Evolutionary conservation across 2,113 vertebrate species (phyloP).

Genomic region (Brachyistius frenatus): DNA sequence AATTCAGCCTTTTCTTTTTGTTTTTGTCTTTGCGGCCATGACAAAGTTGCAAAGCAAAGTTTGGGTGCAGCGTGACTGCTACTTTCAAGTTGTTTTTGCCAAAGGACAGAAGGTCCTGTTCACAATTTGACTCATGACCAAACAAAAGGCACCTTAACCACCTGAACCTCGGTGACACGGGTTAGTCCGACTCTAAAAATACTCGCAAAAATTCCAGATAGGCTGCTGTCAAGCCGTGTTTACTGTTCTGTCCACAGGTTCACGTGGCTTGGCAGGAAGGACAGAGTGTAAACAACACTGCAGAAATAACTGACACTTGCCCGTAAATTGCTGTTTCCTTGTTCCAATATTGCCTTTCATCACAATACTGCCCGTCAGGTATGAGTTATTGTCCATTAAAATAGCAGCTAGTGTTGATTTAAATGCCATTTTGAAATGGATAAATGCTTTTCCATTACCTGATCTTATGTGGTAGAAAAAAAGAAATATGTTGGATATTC

Average conservation of each 20-base stretch:
- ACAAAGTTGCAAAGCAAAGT: not conserved
- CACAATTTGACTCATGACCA: constrained; percentile 24
- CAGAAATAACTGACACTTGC: constrained; percentile 19
- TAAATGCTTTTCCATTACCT: not conserved
- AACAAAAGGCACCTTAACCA: constrained; percentile 58
- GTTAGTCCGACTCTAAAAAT: constrained; percentile 62
- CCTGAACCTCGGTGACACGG: constrained; percentile 43
- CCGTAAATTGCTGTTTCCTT: not conserved
- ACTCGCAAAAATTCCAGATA: constrained; percentile 58
- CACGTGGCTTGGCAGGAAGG: constrained; percentile 36
- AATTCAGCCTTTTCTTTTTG: too few species aligned
- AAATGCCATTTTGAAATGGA: not conserved
- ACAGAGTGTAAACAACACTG: constrained; percentile 1
- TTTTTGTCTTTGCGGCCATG: not conserved
- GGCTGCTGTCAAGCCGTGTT: constrained; percentile 55
- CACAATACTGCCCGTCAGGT: not conserved
- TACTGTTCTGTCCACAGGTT: constrained; percentile 44
- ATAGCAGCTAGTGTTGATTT: not conserved
- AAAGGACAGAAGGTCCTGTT: constrained; percentile 24
- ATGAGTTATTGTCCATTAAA: not conserved
- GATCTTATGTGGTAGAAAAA: too few species aligned
- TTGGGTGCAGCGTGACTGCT: not conserved
- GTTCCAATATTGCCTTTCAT: not conserved
- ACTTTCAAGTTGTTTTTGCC: constrained; percentile 8
- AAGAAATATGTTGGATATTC: not conserved